Percentiles rank a stretch among this genome's conserved stretches.
Evolutionary conservation across 2,888 invertebrate genomes (phyloP).

Genomic region (Microdon myrmicae): DNA sequence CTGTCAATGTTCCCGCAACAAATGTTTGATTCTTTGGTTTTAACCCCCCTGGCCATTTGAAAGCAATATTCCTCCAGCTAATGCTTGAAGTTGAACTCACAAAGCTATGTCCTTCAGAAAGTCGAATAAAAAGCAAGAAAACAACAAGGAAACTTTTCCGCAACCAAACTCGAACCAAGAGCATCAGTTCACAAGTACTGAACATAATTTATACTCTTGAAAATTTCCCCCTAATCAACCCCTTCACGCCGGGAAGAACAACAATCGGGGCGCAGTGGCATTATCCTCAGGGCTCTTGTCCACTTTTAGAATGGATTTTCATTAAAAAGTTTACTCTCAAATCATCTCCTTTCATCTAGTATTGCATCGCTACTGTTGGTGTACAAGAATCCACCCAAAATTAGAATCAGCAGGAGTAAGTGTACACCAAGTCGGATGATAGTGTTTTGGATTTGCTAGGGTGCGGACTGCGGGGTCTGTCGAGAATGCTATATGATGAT

Average conservation of each 20-base stretch:
- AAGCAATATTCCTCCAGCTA: no score
- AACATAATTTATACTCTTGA: constrained; percentile 16
- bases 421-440: no score
- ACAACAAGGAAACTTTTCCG: no score
- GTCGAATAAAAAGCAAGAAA: no score
- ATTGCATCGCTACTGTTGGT: constrained; percentile 11
- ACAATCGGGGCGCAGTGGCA: constrained; percentile 16
- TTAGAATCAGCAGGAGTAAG: constrained; percentile 29
- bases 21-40: no score
- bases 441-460: no score
- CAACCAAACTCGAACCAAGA: no score
- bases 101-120: constrained; percentile 27
- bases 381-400: constrained; percentile 16
- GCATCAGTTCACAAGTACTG: constrained; percentile 9
- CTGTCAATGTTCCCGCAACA: no score
- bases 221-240: constrained; percentile 26
- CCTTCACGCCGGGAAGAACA: constrained; percentile 21
- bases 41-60: no score
- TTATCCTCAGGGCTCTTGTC: constrained; percentile 17
- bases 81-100: constrained; percentile 9
- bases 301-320: constrained; percentile 41
- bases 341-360: constrained; percentile 31
- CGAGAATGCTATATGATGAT: no score
- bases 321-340: constrained; percentile 45
- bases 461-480: no score